Conservation (phyloP, 2,888 invertebrate species). For the Apodemia mormo region DNA sequence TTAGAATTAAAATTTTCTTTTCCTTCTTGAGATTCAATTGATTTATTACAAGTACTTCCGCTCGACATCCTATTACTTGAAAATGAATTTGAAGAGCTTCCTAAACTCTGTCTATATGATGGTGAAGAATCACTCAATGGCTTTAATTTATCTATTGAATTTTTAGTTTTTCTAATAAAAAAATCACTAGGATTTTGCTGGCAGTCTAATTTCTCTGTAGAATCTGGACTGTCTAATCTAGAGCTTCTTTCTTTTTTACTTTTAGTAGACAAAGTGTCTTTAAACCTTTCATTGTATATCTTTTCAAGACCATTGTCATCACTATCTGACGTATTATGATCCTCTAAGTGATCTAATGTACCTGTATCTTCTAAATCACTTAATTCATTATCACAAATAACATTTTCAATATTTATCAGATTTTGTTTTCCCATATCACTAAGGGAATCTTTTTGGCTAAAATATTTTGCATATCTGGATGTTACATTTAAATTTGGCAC, state of each 20-base stretch:
- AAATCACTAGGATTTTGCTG: slow-evolving; percentile 46
- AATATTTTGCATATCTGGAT: slow-evolving; percentile 76
- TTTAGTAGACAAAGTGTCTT: slow-evolving; percentile 43
- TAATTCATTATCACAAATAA: slow-evolving; percentile 37
- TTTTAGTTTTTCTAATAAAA: slow-evolving; percentile 40
- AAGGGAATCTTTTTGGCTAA: slow-evolving; percentile 67
- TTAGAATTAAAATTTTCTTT: slow-evolving; percentile 15
- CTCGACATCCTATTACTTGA: slow-evolving; percentile 17
- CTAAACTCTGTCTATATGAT: background rate
- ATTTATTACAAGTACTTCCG: slow-evolving; percentile 10
- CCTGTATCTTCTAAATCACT: slow-evolving; percentile 41
- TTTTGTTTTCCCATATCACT: slow-evolving; percentile 57
- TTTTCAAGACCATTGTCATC: slow-evolving; percentile 67
- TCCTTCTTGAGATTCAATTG: slow-evolving; percentile 4
- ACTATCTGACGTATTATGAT: slow-evolving; percentile 44
- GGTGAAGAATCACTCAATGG: background rate
- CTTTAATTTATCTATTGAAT: slow-evolving; percentile 1
- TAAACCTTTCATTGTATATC: slow-evolving; percentile 66
- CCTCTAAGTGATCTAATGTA: slow-evolving; percentile 35
- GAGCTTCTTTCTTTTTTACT: background rate
- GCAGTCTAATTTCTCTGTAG: slow-evolving; percentile 20
- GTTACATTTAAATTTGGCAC: slow-evolving; percentile 75
- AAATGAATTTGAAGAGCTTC: background rate
- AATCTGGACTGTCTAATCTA: slow-evolving; percentile 29
- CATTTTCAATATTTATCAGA: slow-evolving; percentile 41